Conservation (phyloP, 2,888 invertebrate genomes). For the Agrotis exclamationis region DNA sequence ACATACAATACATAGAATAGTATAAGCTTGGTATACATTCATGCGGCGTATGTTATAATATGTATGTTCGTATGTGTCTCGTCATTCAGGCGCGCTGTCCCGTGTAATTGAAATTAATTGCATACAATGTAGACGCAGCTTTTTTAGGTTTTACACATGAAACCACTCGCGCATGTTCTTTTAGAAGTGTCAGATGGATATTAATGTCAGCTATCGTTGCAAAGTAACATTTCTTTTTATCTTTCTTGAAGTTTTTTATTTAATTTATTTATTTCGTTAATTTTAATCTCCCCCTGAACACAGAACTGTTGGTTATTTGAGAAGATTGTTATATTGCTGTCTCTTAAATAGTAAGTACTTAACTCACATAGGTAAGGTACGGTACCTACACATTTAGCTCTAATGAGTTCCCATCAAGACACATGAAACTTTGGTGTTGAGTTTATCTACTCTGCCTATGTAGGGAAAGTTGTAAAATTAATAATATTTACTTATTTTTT, state of each 20-base stretch:
- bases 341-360: background rate
- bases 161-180: slow-evolving; percentile 8
- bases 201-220: background rate
- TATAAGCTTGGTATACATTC: slow-evolving; percentile 8
- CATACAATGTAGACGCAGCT: slow-evolving; percentile 35
- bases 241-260: too few relatives aligned
- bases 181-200: slow-evolving; percentile 5
- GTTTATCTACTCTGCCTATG: background rate
- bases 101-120: slow-evolving; percentile 71
- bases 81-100: slow-evolving; percentile 47
- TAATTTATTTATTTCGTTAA: too few relatives aligned
- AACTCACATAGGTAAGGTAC: too few relatives aligned
- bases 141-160: slow-evolving; percentile 39
- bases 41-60: background rate
- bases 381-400: too few relatives aligned
- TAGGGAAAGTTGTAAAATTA: slow-evolving; percentile 1
- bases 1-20: slow-evolving; percentile 9
- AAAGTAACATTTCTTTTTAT: background rate
- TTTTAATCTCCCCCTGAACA: too few relatives aligned
- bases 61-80: slow-evolving; percentile 18
- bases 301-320: background rate
- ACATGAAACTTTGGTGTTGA: background rate
- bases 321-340: background rate
- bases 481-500: too few relatives aligned
- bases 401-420: slow-evolving; percentile 1